Base-by-base conservation (phyloP, 2,113 vertebrate genomes). In the Oophaga pumilio region DNA sequence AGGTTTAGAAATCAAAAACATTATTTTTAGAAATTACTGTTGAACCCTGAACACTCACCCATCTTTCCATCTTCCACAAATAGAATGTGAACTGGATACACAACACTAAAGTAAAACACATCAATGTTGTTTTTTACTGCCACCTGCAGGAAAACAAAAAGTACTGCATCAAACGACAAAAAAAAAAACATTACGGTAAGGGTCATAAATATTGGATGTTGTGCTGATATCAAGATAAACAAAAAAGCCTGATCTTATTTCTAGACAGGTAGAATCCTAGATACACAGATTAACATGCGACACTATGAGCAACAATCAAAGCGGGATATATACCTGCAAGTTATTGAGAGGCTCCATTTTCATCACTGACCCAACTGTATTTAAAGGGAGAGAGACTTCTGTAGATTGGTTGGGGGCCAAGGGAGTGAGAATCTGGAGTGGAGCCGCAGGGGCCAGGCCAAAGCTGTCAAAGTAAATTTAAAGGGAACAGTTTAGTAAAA, bases 91-190 rank as follows among this genome's bases (percentile, higher is more conserved):
- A 99, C 95, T 0, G 97, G 97, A 91, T 98, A 99, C 90, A 99
- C 94, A 89, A 97, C 96, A 93, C 98, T 99, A 95, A 99, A 99
- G 97, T 99, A 99, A 94, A 99, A 99, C 64, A 99, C 97, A 0
- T 99, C 98, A 0, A 99, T 99, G 94, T 98, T 99, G 95, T 99
- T 99, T 92, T 99, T 99, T 90, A 99, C 96, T 0, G 98, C 98
- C 66, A 99, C 98, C 98, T 99, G 93, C 57, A 52, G 60, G 26
- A 89, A 78, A 52, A 8, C 76, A 86, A 28, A 49, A 50, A 15
- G 9, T 26, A 60, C 2, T n/a, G 73, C 33, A 82, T 82, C 12
- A 82, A 17, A 68, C 12, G 15, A 59, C 26, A 20, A 50, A 83
- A 43, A 49, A 20, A 50, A 83, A 43, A 49, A 49, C 33, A 66